phyloP scores from a whole-genome alignment of 2,888 invertebrate genomes.

The Drosophila melanosoma region DNA sequence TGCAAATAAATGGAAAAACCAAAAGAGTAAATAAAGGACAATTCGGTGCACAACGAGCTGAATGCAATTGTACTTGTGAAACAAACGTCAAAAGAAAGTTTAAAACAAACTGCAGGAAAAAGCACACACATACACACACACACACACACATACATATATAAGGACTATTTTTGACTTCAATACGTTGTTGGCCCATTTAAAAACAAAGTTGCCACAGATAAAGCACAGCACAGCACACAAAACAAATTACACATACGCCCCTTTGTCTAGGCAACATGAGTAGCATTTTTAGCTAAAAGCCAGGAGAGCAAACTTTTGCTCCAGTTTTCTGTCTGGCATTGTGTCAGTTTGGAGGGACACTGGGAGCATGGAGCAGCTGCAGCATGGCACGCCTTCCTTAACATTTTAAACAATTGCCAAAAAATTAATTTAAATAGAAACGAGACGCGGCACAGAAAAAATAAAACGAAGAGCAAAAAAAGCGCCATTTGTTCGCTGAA shows the following conservation, averaged over 20 bases:
- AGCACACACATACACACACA: conserved; percentile 6
- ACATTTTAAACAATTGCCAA: conserved; percentile 66
- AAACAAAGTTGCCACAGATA: conserved; percentile 47
- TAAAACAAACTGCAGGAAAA: conserved; percentile 35
- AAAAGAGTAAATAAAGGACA: conserved; percentile 21
- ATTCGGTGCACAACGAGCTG: conserved; percentile 19
- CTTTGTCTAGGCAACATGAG: conserved; percentile 58
- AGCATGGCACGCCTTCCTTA: conserved; percentile 59
- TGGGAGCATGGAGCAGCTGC: neutral
- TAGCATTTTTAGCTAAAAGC: conserved; percentile 47
- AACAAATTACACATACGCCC: conserved; percentile 74
- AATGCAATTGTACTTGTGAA: conserved; percentile 18
- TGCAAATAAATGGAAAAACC: conserved; percentile 30
- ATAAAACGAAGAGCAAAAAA: conserved; percentile 5
- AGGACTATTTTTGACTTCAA: conserved; percentile 24
- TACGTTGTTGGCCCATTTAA: conserved; percentile 25
- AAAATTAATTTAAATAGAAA: conserved; percentile 78
- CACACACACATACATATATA: conserved; percentile 1
- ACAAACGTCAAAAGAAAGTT: conserved; percentile 26
- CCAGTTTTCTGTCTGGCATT: conserved; percentile 29
- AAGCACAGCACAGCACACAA: conserved; percentile 40
- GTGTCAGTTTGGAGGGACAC: neutral
- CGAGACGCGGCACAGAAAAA: conserved; percentile 1
- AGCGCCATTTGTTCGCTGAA: conserved; percentile 46
- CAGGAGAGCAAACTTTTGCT: conserved; percentile 22